Evolutionary conservation across 2,113 vertebrate species (phyloP).

Genomic region (Leptobrachium ailaonicum): DNA sequence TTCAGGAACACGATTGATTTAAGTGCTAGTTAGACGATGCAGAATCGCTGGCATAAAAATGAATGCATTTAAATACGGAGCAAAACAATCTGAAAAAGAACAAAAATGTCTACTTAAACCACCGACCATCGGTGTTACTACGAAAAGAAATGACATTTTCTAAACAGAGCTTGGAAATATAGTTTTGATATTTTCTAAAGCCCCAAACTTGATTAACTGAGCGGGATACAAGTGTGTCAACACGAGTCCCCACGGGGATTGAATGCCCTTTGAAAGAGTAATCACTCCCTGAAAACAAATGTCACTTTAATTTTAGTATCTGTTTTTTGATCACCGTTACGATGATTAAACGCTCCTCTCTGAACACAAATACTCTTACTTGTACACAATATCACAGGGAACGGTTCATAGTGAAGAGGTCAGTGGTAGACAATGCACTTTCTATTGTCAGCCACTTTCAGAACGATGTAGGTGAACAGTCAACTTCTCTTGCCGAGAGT

Average conservation of each 20-base stretch:
- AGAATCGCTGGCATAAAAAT: too few relatives aligned
- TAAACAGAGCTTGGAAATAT: constrained; percentile 28
- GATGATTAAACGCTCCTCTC: constrained; percentile 42
- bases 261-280: constrained; percentile 49
- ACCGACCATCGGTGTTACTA: neutral
- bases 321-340: constrained; percentile 45
- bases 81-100: too few relatives aligned
- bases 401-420: constrained; percentile 34
- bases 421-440: constrained; percentile 22
- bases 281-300: constrained; percentile 46
- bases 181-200: constrained; percentile 41
- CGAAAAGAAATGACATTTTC: constrained; percentile 36
- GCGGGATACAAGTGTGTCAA: constrained; percentile 44
- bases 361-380: constrained; percentile 20
- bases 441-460: constrained; percentile 16
- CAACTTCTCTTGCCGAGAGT: neutral
- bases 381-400: constrained; percentile 41
- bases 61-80: too few relatives aligned
- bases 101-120: neutral
- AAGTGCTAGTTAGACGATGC: too few relatives aligned
- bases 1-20: too few relatives aligned
- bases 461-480: constrained; percentile 6
- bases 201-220: constrained; percentile 46
- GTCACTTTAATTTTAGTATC: constrained; percentile 50
- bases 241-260: constrained; percentile 38